Evolutionary conservation across 64 coral and sea anemone genomes (phyloP), one percentile per base, ranked within the genome.

Genomic region (Acropora yongei): DNA sequence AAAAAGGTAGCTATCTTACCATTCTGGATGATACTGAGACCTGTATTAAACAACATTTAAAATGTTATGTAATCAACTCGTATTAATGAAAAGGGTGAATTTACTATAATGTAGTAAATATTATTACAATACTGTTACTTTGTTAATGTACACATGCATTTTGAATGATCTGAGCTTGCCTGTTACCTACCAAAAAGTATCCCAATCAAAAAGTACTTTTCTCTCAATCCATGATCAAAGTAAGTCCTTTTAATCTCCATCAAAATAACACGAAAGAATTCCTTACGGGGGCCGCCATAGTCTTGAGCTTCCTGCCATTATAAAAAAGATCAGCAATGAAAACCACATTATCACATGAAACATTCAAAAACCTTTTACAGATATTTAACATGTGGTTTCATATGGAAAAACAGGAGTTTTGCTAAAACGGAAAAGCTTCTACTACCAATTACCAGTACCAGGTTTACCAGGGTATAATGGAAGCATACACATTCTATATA

Each of bases 11-110:
- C 80, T 42, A 95, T 77, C 11, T 85, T 86, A 1, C 93, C 93
- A 90, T 95, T 95, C 3, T 95, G 88, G 13, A 90, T 30, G 49
- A 78, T 95, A 45, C 93, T 95, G 44, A 95, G 85, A 16, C 87
- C 93, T 93, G 57, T 66, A 12, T 84, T 11, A 91, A 55, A 91
- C 51, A 55, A 55, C 51, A 55, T 55, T 55, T 55, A 9, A 55
- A 55, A 55, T 55, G 51, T 55, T 55, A 55, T 55, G 51, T 55
- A 55, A 55, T 55, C 51, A 55, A 55, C 51, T 55, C 51, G 51
- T 55, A 55, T 55, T 55, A 55, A 55, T 55, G 51, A 9, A 55
- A 55, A 55, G 51, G 51, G 51, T 55, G 51, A 55, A 55, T 55
- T 55, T 55, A 55, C 51, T 55, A 55, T 9, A 55, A 55, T 55